phyloP scores from a whole-genome alignment of 2,113 vertebrate genomes.

The Loxodonta africana region DNA sequence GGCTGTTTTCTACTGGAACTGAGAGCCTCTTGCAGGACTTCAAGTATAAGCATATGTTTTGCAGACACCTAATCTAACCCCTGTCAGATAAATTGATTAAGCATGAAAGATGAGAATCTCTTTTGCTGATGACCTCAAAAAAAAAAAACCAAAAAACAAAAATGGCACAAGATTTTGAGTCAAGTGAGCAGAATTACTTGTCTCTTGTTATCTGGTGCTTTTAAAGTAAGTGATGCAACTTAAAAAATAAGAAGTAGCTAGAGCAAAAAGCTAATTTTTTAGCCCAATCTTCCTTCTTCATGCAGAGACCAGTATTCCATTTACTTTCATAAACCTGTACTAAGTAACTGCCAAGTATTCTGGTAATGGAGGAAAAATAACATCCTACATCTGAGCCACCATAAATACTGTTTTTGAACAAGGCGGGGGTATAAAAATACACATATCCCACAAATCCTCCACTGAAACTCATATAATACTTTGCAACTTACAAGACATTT shows the following conservation, averaged over 20 bases:
- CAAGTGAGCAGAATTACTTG: constrained; percentile 1
- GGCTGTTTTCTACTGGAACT: neutral
- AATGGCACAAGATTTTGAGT: constrained; percentile 10
- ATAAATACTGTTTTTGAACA: neutral
- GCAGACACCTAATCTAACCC: neutral
- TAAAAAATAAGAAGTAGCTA: neutral
- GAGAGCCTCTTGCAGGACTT: neutral
- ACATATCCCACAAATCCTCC: neutral
- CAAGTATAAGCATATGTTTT: neutral
- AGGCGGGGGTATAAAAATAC: neutral
- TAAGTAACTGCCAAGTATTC: neutral
- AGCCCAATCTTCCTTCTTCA: neutral
- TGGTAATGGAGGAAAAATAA: neutral
- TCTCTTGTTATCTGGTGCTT: constrained; percentile 17
- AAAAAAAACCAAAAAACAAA: neutral
- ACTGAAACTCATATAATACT: neutral
- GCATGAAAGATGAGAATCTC: constrained; percentile 16
- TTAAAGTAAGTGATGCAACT: constrained; percentile 42
- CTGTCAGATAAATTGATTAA: neutral
- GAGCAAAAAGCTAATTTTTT: neutral
- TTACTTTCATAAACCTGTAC: neutral
- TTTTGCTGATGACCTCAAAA: constrained; percentile 22
- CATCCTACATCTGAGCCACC: neutral
- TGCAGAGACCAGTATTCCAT: neutral
- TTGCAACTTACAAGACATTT: neutral